phyloP scores from a whole-genome alignment of 2,113 vertebrate species.

The Sminthopsis crassicaudata region DNA sequence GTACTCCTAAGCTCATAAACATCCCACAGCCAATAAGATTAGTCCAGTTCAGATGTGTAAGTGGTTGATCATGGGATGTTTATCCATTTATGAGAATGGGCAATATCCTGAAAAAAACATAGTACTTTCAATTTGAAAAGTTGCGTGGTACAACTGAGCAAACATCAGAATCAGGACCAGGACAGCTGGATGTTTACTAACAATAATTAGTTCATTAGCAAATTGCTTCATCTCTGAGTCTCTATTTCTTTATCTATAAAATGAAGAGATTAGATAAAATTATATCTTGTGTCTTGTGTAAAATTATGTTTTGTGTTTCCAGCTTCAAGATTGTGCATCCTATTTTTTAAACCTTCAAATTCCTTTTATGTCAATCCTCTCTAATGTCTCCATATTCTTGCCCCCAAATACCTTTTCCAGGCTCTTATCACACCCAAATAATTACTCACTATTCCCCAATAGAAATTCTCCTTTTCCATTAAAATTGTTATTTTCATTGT shows the following conservation, averaged over 20 bases:
- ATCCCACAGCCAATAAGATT: background rate
- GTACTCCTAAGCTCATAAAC: background rate
- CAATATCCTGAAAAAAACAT: background rate
- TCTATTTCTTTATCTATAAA: background rate
- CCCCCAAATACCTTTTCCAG: background rate
- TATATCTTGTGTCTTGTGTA: background rate
- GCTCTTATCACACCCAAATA: background rate
- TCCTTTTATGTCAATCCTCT: background rate
- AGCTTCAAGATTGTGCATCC: background rate
- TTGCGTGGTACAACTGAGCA: background rate
- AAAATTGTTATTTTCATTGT: background rate
- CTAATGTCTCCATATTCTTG: background rate
- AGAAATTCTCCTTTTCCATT: background rate
- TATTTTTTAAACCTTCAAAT: background rate
- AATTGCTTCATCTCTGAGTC: background rate
- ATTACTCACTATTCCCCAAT: background rate
- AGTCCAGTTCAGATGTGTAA: background rate
- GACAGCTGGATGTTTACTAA: background rate
- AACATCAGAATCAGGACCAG: background rate
- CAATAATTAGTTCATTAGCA: background rate
- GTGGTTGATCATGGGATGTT: background rate
- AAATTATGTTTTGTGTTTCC: background rate
- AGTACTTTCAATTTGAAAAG: background rate
- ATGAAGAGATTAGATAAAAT: background rate
- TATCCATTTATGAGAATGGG: background rate